phyloP scores from a whole-genome alignment of 2,888 invertebrate genomes.

The Rhagophthalmus giganteus region DNA sequence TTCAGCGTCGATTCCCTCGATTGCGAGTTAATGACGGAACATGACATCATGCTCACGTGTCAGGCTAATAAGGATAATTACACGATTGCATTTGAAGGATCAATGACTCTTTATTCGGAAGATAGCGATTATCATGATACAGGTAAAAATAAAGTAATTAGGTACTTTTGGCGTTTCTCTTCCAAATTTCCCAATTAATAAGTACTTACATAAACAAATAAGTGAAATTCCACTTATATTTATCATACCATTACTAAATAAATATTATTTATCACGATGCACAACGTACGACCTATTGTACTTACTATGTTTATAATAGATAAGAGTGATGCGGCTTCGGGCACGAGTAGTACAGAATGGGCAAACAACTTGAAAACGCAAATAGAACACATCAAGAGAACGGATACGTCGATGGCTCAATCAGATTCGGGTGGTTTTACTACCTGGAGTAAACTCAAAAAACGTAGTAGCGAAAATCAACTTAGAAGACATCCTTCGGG shows the following conservation, averaged over 20 bases:
- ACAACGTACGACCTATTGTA: constrained; percentile 3
- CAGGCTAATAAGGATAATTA: constrained; percentile 93
- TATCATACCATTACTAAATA: not conserved
- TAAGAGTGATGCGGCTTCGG: constrained; percentile 45
- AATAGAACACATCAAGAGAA: constrained; percentile 31
- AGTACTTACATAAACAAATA: not conserved
- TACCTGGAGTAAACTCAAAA: constrained; percentile 85
- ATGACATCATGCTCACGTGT: constrained; percentile 87
- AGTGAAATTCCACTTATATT: not conserved
- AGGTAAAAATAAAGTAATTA: too few relatives aligned
- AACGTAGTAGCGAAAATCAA: constrained; percentile 66
- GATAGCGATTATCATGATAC: constrained; percentile 72
- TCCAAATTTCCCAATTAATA: not conserved
- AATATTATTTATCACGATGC: constrained; percentile 1
- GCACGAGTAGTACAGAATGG: constrained; percentile 47
- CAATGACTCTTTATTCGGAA: constrained; percentile 81
- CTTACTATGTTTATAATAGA: constrained; percentile 36
- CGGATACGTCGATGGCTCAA: constrained; percentile 67
- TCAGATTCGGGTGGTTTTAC: constrained; percentile 83
- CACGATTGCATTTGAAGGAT: constrained; percentile 92
- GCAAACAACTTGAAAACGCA: constrained; percentile 42
- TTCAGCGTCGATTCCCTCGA: constrained; percentile 91
- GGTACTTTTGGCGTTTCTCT: too few relatives aligned
- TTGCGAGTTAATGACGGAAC: constrained; percentile 78
- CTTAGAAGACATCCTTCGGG: constrained; percentile 75